Conservation (phyloP, 2,888 invertebrate species). For the Tachina fera region DNA sequence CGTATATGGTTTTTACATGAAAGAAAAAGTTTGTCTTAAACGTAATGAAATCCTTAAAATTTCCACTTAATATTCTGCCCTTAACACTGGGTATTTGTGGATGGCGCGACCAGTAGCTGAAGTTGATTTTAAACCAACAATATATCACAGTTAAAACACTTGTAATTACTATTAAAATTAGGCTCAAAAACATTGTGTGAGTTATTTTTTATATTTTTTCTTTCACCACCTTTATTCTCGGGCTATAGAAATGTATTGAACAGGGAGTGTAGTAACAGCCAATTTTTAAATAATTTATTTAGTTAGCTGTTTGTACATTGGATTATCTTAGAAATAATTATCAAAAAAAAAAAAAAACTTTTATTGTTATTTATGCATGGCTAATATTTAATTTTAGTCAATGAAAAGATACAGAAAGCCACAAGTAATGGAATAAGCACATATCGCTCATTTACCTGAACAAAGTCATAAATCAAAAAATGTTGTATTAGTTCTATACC, state of each 20-base stretch:
- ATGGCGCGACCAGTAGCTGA: conserved; percentile 20
- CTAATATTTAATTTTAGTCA: no score
- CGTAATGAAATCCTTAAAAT: conserved; percentile 78
- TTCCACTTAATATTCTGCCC: conserved; percentile 76
- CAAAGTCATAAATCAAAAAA: no score
- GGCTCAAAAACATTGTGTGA: conserved; percentile 6
- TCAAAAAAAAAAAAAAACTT: no score
- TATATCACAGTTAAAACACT: not conserved
- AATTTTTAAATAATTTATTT: no score
- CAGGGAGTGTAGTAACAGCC: no score
- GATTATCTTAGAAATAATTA: no score
- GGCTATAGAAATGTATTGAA: not conserved
- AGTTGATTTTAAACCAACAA: conserved; percentile 31
- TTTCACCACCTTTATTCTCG: not conserved
- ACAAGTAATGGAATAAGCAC: no score
- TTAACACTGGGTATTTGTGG: conserved; percentile 21
- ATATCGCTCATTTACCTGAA: no score
- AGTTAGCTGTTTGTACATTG: no score
- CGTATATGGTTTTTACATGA: conserved; percentile 79
- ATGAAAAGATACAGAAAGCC: no score
- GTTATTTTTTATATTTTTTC: not conserved
- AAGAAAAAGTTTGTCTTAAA: conserved; percentile 77
- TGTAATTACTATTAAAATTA: not conserved
- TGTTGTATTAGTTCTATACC: no score
- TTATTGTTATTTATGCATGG: no score